phyloP scores from a whole-genome alignment of 1,140 invertebrate genomes.

The Mylabris phalerata region DNA sequence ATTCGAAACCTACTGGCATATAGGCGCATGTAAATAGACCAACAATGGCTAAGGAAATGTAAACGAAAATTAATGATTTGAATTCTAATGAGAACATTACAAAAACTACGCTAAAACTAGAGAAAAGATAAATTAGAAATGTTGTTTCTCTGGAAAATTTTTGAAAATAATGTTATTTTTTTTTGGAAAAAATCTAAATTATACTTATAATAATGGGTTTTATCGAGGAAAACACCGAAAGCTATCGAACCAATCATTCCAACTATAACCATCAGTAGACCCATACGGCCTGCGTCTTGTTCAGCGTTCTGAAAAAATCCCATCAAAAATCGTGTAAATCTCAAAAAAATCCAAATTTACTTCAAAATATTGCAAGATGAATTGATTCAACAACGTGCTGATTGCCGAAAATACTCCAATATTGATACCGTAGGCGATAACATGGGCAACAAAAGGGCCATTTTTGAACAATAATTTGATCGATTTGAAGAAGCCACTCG shows the following conservation, averaged over 20 bases:
- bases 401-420: slow-evolving; percentile 27
- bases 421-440: slow-evolving; percentile 23
- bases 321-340: background rate
- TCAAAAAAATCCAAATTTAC: slow-evolving; percentile 13
- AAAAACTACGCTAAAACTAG: slow-evolving; percentile 12
- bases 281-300: slow-evolving; percentile 59
- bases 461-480: slow-evolving; percentile 16
- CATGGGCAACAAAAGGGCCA: slow-evolving; percentile 23
- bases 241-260: slow-evolving; percentile 64
- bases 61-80: slow-evolving; percentile 21
- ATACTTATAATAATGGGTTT: slow-evolving; percentile 47
- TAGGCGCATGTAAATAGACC: slow-evolving; percentile 29
- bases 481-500: slow-evolving; percentile 10
- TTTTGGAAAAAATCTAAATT: background rate
- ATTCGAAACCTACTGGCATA: slow-evolving; percentile 28
- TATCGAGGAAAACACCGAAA: slow-evolving; percentile 63
- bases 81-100: slow-evolving; percentile 25
- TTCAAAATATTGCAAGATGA: slow-evolving; percentile 26
- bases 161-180: background rate
- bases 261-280: slow-evolving; percentile 58
- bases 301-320: slow-evolving; percentile 31
- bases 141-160: slow-evolving; percentile 24
- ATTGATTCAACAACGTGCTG: slow-evolving; percentile 29
- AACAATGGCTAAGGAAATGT: slow-evolving; percentile 18
- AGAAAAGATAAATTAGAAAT: slow-evolving; percentile 22